phyloP scores from a whole-genome alignment of 2,888 invertebrate species.

The Protonemura montana region DNA sequence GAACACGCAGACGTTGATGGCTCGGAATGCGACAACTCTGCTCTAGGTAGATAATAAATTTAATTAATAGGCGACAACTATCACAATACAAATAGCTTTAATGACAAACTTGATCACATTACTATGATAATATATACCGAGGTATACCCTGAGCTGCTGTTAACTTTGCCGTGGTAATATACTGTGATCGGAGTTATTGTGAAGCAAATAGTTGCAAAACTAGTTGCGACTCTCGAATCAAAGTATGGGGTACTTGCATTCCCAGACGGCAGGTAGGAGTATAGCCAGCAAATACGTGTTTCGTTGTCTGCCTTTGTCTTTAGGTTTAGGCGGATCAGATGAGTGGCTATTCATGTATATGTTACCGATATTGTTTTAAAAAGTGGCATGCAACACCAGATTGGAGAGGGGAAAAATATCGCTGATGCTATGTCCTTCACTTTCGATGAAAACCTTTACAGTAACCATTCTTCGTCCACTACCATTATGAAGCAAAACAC shows the following conservation, averaged over 20 bases:
- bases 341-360: slow-evolving; percentile 10
- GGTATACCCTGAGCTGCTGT: neutral
- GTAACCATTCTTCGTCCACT: neutral
- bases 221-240: neutral
- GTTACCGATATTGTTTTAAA: neutral
- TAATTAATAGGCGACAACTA: neutral
- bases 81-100: neutral
- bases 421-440: neutral
- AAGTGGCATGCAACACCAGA: neutral
- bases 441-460: neutral
- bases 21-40: neutral
- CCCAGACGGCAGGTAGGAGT: slow-evolving; percentile 28
- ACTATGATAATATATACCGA: neutral
- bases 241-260: neutral
- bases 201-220: neutral
- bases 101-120: neutral
- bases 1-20: neutral
- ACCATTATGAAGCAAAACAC: neutral
- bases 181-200: neutral
- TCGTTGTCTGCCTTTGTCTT: neutral
- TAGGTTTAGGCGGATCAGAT: neutral
- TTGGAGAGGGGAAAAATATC: neutral
- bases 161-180: neutral
- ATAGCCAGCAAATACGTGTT: neutral
- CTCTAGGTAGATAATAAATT: neutral